phyloP scores from a whole-genome alignment of 2,888 invertebrate species.

The Brachynemurus nebulosus region DNA sequence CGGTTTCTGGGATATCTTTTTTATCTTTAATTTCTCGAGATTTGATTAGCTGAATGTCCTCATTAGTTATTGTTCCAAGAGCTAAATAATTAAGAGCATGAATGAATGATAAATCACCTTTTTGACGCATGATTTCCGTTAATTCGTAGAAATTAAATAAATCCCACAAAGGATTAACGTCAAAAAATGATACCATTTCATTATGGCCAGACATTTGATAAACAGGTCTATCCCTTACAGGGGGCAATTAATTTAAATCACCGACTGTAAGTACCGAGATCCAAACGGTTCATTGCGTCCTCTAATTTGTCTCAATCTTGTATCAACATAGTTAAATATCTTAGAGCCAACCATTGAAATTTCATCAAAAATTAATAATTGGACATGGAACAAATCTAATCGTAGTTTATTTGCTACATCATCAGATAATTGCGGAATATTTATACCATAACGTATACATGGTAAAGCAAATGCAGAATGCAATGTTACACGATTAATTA shows the following conservation, averaged over 20 bases:
- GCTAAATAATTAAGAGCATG: constrained; percentile 20
- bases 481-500: constrained; percentile 18
- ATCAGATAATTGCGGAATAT: constrained; percentile 8
- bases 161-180: constrained; percentile 16
- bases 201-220: constrained; percentile 14
- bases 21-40: constrained; percentile 8
- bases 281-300: constrained; percentile 22
- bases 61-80: constrained; percentile 16
- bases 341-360: constrained; percentile 24
- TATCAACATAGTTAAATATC: constrained; percentile 20
- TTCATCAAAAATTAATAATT: constrained; percentile 25
- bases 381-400: constrained; percentile 15
- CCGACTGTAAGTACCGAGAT: constrained; percentile 24
- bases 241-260: constrained; percentile 25
- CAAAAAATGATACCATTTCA: constrained; percentile 7
- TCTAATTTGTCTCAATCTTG: constrained; percentile 23
- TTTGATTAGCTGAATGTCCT: constrained; percentile 17
- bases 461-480: constrained; percentile 19
- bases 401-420: constrained; percentile 16
- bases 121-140: constrained; percentile 24
- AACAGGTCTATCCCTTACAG: constrained; percentile 20
- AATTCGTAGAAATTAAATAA: constrained; percentile 21
- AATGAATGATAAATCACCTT: constrained; percentile 19
- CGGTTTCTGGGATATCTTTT: constrained; percentile 2
- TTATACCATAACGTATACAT: constrained; percentile 7